Evolutionary conservation across 1,140 invertebrate genomes (phyloP).

Genomic region (Micrasema minimum): DNA sequence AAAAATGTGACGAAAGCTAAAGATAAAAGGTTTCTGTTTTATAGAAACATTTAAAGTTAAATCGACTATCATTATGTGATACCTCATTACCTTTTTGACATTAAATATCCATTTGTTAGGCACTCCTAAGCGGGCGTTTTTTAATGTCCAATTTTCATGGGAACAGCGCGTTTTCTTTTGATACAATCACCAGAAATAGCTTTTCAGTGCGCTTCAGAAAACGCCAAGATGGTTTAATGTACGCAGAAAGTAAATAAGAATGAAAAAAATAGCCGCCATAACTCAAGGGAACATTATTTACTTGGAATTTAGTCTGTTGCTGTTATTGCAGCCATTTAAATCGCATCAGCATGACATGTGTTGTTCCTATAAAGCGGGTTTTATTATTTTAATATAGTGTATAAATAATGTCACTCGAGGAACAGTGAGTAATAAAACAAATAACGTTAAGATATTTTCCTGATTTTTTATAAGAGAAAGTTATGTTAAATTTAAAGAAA

Average conservation of each 20-base stretch:
- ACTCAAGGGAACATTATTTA: conserved; percentile 45
- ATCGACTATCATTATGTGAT: conserved; percentile 49
- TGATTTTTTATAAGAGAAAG: too few relatives aligned
- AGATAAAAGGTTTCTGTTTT: too few relatives aligned
- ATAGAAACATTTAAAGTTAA: too few relatives aligned
- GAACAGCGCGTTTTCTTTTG: conserved; percentile 33
- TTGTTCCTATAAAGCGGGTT: conserved; percentile 20
- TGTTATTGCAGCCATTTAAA: conserved; percentile 48
- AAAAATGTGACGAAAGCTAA: too few relatives aligned
- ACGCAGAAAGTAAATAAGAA: conserved; percentile 28
- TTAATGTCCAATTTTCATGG: conserved; percentile 43
- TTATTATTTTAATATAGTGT: too few relatives aligned
- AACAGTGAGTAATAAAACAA: too few relatives aligned
- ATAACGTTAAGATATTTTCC: too few relatives aligned
- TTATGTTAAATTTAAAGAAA: too few relatives aligned
- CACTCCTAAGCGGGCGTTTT: conserved; percentile 16
- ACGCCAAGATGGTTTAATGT: conserved; percentile 41
- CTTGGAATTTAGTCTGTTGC: conserved; percentile 34
- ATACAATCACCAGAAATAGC: conserved; percentile 46
- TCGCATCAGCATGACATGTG: conserved; percentile 48
- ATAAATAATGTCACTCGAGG: too few relatives aligned
- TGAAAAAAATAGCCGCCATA: conserved; percentile 46
- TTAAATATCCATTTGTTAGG: conserved; percentile 53
- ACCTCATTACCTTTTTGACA: conserved; percentile 49
- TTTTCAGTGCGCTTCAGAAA: conserved; percentile 33